These are phyloP conservation scores for Callaeas wilsoni DNA, from an alignment of 2,113 vertebrate species.

Conservation along the genomic window DNA sequence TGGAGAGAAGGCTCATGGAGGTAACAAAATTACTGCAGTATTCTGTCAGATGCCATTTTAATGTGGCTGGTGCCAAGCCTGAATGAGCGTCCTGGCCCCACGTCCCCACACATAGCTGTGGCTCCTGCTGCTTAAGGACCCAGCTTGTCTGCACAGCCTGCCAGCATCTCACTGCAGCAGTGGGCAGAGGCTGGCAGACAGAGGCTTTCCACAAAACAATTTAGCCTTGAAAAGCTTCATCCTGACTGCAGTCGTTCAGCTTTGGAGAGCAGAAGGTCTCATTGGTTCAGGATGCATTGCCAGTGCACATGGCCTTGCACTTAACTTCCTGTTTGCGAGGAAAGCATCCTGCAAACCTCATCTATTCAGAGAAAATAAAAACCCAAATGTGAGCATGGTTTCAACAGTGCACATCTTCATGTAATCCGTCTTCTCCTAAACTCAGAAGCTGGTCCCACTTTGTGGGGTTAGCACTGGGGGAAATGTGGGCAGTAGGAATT, in stretches of 20 bases:
- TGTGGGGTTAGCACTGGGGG: not conserved
- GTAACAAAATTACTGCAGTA: not conserved
- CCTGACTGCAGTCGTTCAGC: not conserved
- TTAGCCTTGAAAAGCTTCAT: not conserved
- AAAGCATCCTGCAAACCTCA: not conserved
- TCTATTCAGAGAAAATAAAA: not conserved
- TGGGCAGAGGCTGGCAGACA: not conserved
- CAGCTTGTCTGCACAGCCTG: not conserved
- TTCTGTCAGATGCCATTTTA: not conserved
- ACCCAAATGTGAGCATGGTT: not conserved
- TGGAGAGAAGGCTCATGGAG: not conserved
- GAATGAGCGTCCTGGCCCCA: not conserved
- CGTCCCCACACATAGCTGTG: accelerated
- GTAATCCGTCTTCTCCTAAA: not conserved
- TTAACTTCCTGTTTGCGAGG: not conserved
- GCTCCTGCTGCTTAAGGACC: not conserved
- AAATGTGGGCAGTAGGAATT: not conserved
- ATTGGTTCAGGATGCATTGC: not conserved
- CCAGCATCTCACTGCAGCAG: not conserved
- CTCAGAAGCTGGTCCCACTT: not conserved
- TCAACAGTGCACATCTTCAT: not conserved
- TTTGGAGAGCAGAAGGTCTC: not conserved
- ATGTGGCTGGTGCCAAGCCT: not conserved
- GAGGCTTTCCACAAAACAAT: not conserved
- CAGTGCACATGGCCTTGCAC: not conserved